phyloP scores from a whole-genome alignment of 2,888 invertebrate genomes.

The Campopleginae sp. region DNA sequence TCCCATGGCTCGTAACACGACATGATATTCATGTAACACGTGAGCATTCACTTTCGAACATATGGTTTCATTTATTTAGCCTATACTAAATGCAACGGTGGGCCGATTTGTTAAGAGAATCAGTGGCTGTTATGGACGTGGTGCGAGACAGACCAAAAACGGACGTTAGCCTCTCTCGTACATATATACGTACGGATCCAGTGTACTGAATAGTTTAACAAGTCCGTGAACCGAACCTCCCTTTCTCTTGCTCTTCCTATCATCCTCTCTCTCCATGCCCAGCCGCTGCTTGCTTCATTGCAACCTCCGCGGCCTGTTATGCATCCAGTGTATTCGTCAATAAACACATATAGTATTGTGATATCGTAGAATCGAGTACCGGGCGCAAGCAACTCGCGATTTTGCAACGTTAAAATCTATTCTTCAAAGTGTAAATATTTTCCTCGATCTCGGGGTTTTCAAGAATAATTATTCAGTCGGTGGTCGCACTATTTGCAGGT shows the following conservation, averaged over 20 bases:
- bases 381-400: not conserved
- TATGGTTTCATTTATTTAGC: not conserved
- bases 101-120: not conserved
- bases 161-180: not conserved
- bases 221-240: constrained; percentile 7
- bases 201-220: constrained; percentile 4
- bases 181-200: not conserved
- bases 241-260: not conserved
- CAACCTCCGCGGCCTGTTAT: not conserved
- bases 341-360: not conserved
- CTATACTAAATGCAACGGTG: not conserved
- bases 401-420: not conserved
- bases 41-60: not conserved
- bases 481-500: too few relatives aligned
- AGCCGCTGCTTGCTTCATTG: not conserved
- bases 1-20: not conserved
- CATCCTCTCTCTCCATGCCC: not conserved
- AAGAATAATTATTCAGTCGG: not conserved
- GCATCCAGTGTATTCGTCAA: not conserved
- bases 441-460: not conserved
- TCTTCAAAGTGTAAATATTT: not conserved
- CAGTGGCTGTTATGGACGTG: not conserved
- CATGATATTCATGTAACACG: not conserved
- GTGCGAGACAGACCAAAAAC: not conserved
- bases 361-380: not conserved